Evolutionary conservation across 2,797 vertebrate species (phyloP).

Genomic region (Erethizon dorsatum): DNA sequence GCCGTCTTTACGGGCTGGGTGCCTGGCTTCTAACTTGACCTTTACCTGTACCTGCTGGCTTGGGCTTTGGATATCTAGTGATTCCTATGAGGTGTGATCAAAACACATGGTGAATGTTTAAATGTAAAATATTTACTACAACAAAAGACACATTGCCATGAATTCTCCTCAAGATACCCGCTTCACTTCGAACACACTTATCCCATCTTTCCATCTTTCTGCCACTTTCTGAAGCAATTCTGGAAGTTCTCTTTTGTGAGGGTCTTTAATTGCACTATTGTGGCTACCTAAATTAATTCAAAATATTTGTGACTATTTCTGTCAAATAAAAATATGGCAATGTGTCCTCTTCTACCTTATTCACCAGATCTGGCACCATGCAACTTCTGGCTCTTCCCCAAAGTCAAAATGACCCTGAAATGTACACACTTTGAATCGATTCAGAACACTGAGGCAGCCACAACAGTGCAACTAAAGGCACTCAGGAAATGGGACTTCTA

Average conservation of each 20-base stretch:
- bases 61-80: background rate
- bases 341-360: background rate
- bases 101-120: background rate
- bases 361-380: background rate
- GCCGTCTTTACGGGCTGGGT: background rate
- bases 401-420: background rate
- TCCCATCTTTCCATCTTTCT: background rate
- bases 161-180: background rate
- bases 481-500: background rate
- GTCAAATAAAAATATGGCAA: background rate
- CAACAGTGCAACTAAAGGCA: background rate
- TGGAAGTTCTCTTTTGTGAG: background rate
- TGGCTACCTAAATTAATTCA: background rate
- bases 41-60: background rate
- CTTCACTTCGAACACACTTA: background rate
- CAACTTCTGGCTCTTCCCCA: background rate
- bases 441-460: background rate
- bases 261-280: background rate
- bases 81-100: background rate
- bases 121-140: background rate
- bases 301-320: background rate
- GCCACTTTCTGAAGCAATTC: background rate
- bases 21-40: background rate
- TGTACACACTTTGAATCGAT: background rate
- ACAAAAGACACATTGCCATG: background rate